phyloP scores from a whole-genome alignment of 2,888 invertebrate species.

The Cinara cedri region DNA sequence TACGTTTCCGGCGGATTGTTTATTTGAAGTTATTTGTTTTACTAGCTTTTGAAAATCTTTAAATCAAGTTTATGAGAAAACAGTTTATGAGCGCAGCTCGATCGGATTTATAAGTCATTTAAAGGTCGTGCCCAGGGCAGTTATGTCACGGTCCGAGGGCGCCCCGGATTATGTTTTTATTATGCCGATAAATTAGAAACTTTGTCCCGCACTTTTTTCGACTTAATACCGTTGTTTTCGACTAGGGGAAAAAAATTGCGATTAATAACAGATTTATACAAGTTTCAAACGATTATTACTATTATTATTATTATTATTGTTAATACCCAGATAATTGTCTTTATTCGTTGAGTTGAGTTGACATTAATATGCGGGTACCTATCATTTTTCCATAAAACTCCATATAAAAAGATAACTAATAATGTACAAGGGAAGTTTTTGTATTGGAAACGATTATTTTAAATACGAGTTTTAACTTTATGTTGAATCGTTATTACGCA shows the following conservation, averaged over 20 bases:
- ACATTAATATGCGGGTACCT: not conserved
- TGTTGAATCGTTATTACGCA: no score
- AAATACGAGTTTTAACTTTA: no score
- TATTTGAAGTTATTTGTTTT: slow-evolving; percentile 54
- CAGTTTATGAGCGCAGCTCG: slow-evolving; percentile 49
- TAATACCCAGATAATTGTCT: slow-evolving; percentile 26
- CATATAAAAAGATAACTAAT: no score
- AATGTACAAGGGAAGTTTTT: not conserved
- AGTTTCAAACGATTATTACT: slow-evolving; percentile 44
- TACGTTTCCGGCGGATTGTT: slow-evolving; percentile 52
- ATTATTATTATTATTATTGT: no score
- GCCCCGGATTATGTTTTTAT: slow-evolving; percentile 54
- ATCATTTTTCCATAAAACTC: not conserved
- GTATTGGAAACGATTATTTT: not conserved
- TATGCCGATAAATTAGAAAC: slow-evolving; percentile 56
- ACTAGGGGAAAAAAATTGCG: slow-evolving; percentile 7
- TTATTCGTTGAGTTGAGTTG: not conserved
- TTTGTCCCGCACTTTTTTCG: slow-evolving; percentile 43
- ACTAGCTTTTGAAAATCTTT: slow-evolving; percentile 54
- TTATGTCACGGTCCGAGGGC: slow-evolving; percentile 47
- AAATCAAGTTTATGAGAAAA: slow-evolving; percentile 52
- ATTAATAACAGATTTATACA: slow-evolving; percentile 55
- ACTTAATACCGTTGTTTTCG: slow-evolving; percentile 54
- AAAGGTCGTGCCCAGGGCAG: slow-evolving; percentile 48
- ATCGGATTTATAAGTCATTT: slow-evolving; percentile 54